Base-by-base conservation (phyloP, 1,140 invertebrate species). In the Drosophila ambigua region DNA sequence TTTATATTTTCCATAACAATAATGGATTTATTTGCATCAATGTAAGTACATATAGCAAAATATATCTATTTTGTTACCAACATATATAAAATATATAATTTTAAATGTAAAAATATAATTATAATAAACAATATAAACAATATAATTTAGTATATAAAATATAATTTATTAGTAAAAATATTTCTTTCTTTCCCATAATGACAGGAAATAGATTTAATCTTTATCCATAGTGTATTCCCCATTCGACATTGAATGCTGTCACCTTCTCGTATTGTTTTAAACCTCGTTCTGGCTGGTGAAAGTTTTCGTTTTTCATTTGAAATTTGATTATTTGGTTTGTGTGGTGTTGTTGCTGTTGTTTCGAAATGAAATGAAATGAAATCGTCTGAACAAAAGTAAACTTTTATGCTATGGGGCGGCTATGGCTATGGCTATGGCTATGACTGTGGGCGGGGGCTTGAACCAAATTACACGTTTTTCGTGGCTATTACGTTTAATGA, bases 401-500 rank as follows among this genome's bases (percentile, higher is more conserved):
- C 71, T 88, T 87, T 87, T 82, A 88, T 77, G 75, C 60, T 46
- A 62, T 69, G 63, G 50, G 63, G 50, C 48, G 13, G 3, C 11
- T n/a, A n/a, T n/a, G 35, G 35, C 35, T 39, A 39, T 13, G 11
- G 31, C 35, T 5, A 39, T 39, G 35, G 35, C 35, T 13, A 39
- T 13, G 11, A 9, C 35, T 13, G 13, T 4, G 51, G 28, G 7
- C 2, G 8, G 8, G 65, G 65, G 68, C 59, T 60, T 75, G 62
- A 59, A 52, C 53, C 49, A 81, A 87, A 87, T 87, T 82, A 88
- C 79, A 87, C 62, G 65, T 65, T 82, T 81, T 72, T 82, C 62
- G 69, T 73, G 82, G 74, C 82, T 75, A 85, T 85, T 85, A 87
- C 78, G 63, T 78, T 85, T 85, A 85, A 85, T 85, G 82, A 31